Evolutionary conservation across 2,888 invertebrate species (phyloP), one percentile per base, ranked within the genome.

Genomic region (Periphyllus acericola): DNA sequence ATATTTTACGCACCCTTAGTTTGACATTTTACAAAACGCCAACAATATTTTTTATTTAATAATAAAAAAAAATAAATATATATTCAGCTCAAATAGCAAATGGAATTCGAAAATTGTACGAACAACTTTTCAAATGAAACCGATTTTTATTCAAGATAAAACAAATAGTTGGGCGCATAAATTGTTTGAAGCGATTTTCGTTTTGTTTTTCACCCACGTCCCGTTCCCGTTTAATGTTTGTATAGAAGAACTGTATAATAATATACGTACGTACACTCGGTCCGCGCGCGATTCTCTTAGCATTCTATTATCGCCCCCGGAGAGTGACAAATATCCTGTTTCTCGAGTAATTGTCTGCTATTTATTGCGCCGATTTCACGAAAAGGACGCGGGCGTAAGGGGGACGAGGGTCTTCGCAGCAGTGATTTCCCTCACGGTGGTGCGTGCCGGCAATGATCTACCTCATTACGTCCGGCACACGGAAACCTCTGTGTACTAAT

Each of bases 1-100:
- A 84, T 84, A 68, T 76, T 84, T 76, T 84, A 68, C 66, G 76
- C 11, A 66, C 32, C 66, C 66, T 76, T 84, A 84, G 66, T 76
- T 76, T 84, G 84, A 76, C 76, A 32, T 76, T 84, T 84, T 84
- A 83, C 36, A 75, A 83, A 75, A 83, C 60, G 29, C 36, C 29
- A 36, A 14, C 36, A 8, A 82, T 29, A 71, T 74, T n/a, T 46
- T 83, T 52, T 72, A 32, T 55, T 46, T 55, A 25, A 34, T 52
- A 9, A 32, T 46, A 36, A 46, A 74, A 36, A 46, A 74, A 74
- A 74, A 74, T 8, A 81, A 46, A 81, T 68, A 60, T 17, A 52
- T 3, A n/a, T 52, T 71, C 25, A 66, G 46, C 68, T 71, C 36
- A 66, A 71, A 82, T 72, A 82, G 36, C 11, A 3, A 80, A 72